Conservation (phyloP, 2,888 invertebrate species). For the Caenorhabditis parvicauda region DNA sequence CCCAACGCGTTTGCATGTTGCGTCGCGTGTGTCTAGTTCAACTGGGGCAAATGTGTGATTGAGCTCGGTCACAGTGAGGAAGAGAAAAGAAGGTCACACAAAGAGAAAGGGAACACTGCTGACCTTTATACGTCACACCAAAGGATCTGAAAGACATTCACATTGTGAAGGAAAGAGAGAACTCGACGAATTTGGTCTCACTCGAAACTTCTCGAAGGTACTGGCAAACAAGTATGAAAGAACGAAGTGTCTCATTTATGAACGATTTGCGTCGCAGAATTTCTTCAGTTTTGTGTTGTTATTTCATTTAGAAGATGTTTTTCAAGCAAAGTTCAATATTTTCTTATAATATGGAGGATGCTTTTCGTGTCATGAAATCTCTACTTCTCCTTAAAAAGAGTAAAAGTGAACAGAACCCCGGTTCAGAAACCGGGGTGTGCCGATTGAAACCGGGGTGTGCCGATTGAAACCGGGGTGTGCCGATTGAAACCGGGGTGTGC, state of each 20-base stretch:
- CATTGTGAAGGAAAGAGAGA: slow-evolving; percentile 5
- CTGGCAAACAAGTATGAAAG: slow-evolving; percentile 15
- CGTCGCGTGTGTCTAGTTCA: slow-evolving; percentile 5
- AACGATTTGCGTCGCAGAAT: slow-evolving; percentile 9
- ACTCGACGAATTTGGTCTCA: slow-evolving; percentile 9
- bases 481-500: no score
- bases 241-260: slow-evolving; percentile 8
- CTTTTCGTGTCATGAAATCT: slow-evolving; percentile 16
- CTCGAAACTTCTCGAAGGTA: slow-evolving; percentile 12
- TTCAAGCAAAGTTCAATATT: slow-evolving; percentile 13
- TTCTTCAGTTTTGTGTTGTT: slow-evolving; percentile 14
- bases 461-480: no score
- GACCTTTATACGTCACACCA: no score
- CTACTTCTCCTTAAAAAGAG: slow-evolving; percentile 13
- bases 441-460: no score
- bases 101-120: slow-evolving; percentile 8
- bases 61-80: slow-evolving; percentile 8
- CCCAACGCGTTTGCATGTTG: slow-evolving; percentile 6
- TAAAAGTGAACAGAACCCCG: slow-evolving; percentile 12
- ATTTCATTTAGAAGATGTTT: slow-evolving; percentile 13
- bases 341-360: slow-evolving; percentile 11
- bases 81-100: slow-evolving; percentile 13
- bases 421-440: no score
- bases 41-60: slow-evolving; percentile 7
- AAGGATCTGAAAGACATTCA: no score